Percentiles rank a stretch among this genome's conserved stretches.
Conservation (phyloP, 1,140 invertebrate species). For the Conus ventricosus region DNA sequence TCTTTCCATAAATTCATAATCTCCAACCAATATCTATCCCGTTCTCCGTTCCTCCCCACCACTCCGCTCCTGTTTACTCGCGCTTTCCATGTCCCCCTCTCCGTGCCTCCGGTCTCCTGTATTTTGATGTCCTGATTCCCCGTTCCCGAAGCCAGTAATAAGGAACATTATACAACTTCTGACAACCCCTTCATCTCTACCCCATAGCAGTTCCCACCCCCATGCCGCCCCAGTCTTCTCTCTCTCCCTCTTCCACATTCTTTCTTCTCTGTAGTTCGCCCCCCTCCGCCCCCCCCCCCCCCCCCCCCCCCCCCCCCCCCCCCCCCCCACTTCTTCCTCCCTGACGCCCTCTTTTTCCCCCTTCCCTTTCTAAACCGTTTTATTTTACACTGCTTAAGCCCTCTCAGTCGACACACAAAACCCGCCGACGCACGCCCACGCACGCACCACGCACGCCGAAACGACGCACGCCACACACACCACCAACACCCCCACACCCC, state of each 20-base stretch:
- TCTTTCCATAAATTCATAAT: neutral
- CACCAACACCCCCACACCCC: too few species aligned
- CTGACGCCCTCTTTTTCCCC: neutral
- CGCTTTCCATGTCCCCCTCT: neutral
- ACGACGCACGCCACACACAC: neutral
- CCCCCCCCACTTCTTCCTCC: neutral
- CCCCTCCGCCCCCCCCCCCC: neutral
- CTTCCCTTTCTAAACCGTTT: neutral
- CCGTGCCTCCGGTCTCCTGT: neutral
- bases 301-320: neutral
- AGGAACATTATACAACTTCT: too few species aligned
- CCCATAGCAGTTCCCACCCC: neutral
- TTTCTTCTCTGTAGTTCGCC: too few species aligned
- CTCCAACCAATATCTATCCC: neutral
- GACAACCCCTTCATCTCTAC: too few species aligned
- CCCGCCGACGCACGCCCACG: constrained; percentile 18
- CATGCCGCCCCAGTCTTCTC: neutral
- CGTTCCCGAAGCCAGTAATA: too few species aligned
- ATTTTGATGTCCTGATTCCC: too few species aligned
- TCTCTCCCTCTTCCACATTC: neutral
- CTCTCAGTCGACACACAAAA: neutral
- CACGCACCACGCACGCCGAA: constrained; percentile 22
- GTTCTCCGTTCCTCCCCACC: neutral
- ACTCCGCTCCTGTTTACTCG: neutral
- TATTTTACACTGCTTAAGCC: neutral